Evolutionary conservation across 2,113 vertebrate species (phyloP).

Genomic region (Chloebia gouldiae): DNA sequence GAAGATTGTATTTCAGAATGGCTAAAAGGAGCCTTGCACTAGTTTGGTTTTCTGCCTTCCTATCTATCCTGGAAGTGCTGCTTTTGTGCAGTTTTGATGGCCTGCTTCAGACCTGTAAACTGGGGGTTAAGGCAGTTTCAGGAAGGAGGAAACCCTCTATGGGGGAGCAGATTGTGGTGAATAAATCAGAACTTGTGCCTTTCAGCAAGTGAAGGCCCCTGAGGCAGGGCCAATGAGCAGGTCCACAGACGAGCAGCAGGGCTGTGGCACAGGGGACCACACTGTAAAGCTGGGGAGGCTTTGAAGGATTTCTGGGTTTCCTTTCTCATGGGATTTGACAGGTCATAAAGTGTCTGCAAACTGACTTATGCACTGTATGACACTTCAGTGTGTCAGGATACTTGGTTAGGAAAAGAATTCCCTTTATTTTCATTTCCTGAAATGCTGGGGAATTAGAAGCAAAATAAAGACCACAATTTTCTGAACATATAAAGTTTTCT

Average conservation of each 20-base stretch:
- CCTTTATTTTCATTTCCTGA: neutral
- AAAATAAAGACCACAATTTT: neutral
- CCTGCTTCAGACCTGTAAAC: neutral
- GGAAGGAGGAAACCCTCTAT: neutral
- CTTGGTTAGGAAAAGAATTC: neutral
- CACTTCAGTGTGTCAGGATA: neutral
- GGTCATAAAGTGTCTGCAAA: neutral
- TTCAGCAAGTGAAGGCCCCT: neutral
- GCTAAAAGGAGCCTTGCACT: neutral
- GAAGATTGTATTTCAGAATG: neutral
- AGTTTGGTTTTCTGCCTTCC: neutral
- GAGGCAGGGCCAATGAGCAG: neutral
- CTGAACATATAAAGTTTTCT: neutral
- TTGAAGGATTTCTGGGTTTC: neutral
- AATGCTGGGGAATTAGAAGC: neutral
- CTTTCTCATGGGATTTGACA: neutral
- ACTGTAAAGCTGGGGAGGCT: neutral
- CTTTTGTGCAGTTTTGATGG: neutral
- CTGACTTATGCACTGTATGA: rapidly evolving
- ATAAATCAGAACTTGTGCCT: neutral
- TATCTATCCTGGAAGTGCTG: neutral
- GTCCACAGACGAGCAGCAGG: neutral
- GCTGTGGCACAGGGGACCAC: neutral
- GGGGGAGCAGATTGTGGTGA: neutral
- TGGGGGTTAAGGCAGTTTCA: neutral